Evolutionary conservation across 92 coral and sea anemone species (phyloP), one percentile per base, ranked within the genome.

Genomic region (Galaxea fascicularis): DNA sequence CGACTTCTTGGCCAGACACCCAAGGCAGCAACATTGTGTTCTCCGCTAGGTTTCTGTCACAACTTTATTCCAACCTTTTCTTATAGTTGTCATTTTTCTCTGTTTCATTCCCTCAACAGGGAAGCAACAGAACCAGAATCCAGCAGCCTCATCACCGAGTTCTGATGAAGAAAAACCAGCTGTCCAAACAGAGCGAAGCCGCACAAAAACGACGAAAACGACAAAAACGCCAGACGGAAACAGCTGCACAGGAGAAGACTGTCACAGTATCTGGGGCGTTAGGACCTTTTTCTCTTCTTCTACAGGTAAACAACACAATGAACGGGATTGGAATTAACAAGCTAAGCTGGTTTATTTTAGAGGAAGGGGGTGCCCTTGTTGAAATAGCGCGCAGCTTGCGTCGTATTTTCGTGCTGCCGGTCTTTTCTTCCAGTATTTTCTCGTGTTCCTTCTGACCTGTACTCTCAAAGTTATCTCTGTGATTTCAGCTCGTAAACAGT

Each of bases 251-350:
- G 9, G 82, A 65, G 31, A 82, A 78, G 59, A 83, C 53, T 49
- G 87, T 86, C 57, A 27, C 76, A 18, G 91, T 84, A 16, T 69
- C 90, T 3, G 92, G 90, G 15, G 71, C 86, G 4, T 83, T 94
- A 12, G 93, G 93, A 8, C 93, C 95, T 0, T 94, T 94, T 78
- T 94, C 95, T 41, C 91, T 94, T 12, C 89, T 94, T 56, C 90
- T 94, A 12, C 98, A 94, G 95, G 98, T 94, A 52, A 79, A 47
- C 44, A 31, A 79, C 83, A 53, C 15, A 25, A 8, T 49, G 4
- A 12, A 31, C 16, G 9, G 35, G 22, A 27, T 7, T 18, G 11
- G 3, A 10, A 46, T 18, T 7, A 45, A 4, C 3, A 10, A 22
- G 29, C 26, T 10, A 44, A 16, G n/a, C 13, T 10, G 54, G 54